These are phyloP conservation scores for Platichthys stellatus DNA, from an alignment of 2,113 vertebrate genomes.

Conservation along the genomic window DNA sequence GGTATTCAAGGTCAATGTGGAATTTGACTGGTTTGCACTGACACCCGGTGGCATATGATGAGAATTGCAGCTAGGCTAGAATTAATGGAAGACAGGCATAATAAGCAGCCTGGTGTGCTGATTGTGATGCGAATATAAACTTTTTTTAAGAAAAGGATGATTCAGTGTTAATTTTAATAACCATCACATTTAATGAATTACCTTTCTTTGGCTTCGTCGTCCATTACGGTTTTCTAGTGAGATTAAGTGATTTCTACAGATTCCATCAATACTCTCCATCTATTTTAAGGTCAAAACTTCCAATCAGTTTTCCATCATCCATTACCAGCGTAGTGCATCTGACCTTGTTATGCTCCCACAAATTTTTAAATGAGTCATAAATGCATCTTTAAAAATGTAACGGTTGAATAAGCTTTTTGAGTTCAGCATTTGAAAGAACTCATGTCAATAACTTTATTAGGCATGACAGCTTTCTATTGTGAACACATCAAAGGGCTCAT, in stretches of 20 bases:
- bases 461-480: background rate
- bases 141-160: background rate
- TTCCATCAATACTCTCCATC: background rate
- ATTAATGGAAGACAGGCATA: background rate
- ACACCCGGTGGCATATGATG: constrained; percentile 37
- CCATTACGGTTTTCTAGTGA: background rate
- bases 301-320: background rate
- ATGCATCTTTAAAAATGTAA: background rate
- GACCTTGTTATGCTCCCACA: background rate
- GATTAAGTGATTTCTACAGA: too few relatives aligned
- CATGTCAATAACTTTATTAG: background rate
- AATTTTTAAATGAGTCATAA: background rate
- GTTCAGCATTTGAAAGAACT: background rate
- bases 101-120: background rate
- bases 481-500: background rate
- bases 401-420: background rate
- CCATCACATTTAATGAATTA: too few relatives aligned
- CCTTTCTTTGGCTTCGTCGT: background rate
- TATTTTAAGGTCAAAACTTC: background rate
- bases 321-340: background rate
- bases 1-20: background rate
- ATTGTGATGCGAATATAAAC: background rate
- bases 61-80: constrained; percentile 11
- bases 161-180: background rate
- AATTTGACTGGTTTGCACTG: constrained; percentile 24